Conservation (phyloP, 2,113 vertebrate genomes). For the Monopterus albus region DNA sequence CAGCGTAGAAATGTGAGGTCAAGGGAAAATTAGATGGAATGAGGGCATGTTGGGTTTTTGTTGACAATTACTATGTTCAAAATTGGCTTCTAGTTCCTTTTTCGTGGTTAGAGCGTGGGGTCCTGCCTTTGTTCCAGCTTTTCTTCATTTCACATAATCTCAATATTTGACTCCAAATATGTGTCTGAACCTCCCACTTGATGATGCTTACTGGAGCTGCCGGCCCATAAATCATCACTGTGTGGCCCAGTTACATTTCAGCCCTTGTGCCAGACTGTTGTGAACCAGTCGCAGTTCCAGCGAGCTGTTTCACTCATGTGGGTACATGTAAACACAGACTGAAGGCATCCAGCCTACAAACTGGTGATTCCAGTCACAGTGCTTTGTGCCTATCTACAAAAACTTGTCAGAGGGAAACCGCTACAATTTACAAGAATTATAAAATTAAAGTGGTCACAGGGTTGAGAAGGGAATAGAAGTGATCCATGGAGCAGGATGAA, state of each 20-base stretch:
- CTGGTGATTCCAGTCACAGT: conserved; percentile 63
- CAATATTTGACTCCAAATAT: conserved; percentile 27
- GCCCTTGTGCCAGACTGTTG: conserved; percentile 49
- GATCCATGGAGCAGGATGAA: conserved; percentile 13
- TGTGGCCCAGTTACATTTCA: conserved; percentile 56
- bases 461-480: conserved; percentile 21
- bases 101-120: conserved; percentile 21
- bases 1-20: conserved; percentile 62
- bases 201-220: conserved; percentile 6
- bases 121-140: conserved; percentile 45
- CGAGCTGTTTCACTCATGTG: conserved; percentile 64
- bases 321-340: conserved; percentile 77
- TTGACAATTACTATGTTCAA: conserved; percentile 48
- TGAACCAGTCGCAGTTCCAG: conserved; percentile 36
- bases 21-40: conserved; percentile 66
- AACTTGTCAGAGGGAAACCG: conserved; percentile 58
- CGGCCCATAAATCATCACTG: conserved; percentile 44
- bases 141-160: conserved; percentile 48
- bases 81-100: conserved; percentile 40
- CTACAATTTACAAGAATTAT: conserved; percentile 58
- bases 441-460: conserved; percentile 43
- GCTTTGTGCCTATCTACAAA: conserved; percentile 58
- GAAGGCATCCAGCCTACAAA: conserved; percentile 68
- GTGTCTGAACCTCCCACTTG: conserved; percentile 34
- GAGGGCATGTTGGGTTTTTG: conserved; percentile 52